Evolutionary conservation across 2,888 invertebrate genomes (phyloP).

Genomic region (Stenotaenia linearis): DNA sequence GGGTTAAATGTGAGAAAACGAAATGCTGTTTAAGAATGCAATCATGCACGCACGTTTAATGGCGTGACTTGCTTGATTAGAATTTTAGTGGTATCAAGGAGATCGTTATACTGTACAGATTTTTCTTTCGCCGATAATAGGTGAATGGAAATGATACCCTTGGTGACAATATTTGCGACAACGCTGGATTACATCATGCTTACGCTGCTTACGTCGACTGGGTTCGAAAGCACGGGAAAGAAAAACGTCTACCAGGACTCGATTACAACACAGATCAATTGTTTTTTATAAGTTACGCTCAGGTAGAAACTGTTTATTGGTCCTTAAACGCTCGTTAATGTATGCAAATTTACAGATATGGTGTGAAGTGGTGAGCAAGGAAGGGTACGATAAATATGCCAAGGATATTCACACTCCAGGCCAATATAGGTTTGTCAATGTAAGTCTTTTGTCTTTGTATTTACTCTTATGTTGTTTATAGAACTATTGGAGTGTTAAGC

Average conservation of each 20-base stretch:
- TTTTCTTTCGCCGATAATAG: constrained; percentile 36
- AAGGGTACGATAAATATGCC: constrained; percentile 46
- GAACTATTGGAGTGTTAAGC: constrained; percentile 36
- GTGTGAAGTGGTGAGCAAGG: constrained; percentile 47
- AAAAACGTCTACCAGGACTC: constrained; percentile 45
- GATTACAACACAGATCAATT: constrained; percentile 45
- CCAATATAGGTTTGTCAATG: constrained; percentile 41
- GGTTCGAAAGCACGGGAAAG: constrained; percentile 41
- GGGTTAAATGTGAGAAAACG: constrained; percentile 41
- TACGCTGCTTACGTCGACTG: constrained; percentile 45
- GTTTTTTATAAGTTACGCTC: constrained; percentile 48
- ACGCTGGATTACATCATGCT: constrained; percentile 46
- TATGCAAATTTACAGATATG: constrained; percentile 42
- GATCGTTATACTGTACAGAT: neutral
- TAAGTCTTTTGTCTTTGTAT: neutral
- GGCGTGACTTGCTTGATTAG: neutral
- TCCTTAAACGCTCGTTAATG: too few species aligned
- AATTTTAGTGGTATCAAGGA: neutral
- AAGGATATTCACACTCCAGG: constrained; percentile 47
- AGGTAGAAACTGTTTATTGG: too few species aligned
- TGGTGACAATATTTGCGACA: constrained; percentile 49
- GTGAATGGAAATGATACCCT: constrained; percentile 48
- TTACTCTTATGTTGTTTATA: neutral
- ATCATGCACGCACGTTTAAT: neutral
- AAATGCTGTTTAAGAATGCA: neutral